Conservation (phyloP, 2,797 vertebrate genomes). For the Etheostoma perlongum region DNA sequence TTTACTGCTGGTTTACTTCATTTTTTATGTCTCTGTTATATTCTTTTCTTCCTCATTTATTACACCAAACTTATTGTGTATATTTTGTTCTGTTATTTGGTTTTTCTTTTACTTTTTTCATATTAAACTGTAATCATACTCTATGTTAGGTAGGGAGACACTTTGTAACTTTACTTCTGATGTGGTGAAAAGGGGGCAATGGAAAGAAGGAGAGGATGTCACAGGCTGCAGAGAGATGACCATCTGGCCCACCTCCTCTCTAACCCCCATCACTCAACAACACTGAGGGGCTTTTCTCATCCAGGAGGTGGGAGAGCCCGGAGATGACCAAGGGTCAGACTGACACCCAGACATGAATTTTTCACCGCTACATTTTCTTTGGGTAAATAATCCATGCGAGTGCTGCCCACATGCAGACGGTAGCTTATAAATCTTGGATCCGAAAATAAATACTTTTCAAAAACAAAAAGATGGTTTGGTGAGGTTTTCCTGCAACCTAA, state of each 20-base stretch:
- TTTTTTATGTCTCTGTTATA: too few species aligned
- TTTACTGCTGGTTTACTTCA: too few species aligned
- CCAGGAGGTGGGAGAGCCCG: constrained; percentile 59
- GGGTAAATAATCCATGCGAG: constrained; percentile 81
- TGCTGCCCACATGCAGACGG: constrained; percentile 70
- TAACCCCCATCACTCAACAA: constrained; percentile 78
- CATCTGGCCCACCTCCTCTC: constrained; percentile 59
- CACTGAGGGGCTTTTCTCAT: constrained; percentile 78
- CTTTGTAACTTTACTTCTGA: constrained; percentile 38
- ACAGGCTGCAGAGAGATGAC: constrained; percentile 60
- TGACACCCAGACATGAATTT: constrained; percentile 80
- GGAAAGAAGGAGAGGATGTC: constrained; percentile 64
- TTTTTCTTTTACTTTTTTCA: too few species aligned
- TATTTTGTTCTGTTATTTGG: too few species aligned
- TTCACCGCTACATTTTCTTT: constrained; percentile 82
- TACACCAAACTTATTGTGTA: too few species aligned
- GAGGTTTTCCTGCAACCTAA: too few species aligned
- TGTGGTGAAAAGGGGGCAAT: constrained; percentile 54
- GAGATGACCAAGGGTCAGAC: constrained; percentile 78
- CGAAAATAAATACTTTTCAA: constrained; percentile 77
- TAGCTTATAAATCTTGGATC: constrained; percentile 79
- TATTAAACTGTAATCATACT: too few species aligned
- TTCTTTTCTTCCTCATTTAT: too few species aligned
- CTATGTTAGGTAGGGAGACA: too few species aligned
- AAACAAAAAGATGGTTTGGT: too few species aligned